phyloP scores from a whole-genome alignment of 2,888 invertebrate genomes.

The Acrobasis repandana region DNA sequence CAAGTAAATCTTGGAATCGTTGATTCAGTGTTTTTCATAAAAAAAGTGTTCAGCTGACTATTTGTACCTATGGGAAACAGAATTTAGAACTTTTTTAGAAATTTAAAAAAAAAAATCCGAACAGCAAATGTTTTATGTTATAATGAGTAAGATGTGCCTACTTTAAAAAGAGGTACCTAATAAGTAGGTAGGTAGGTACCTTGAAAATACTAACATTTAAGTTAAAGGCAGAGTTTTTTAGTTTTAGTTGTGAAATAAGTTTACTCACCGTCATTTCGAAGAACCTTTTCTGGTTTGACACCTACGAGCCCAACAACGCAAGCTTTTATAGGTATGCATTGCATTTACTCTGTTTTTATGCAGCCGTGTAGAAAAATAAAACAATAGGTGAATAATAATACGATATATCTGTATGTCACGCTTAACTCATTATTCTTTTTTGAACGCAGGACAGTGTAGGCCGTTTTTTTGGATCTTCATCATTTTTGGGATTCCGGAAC shows the following conservation, averaged over 20 bases:
- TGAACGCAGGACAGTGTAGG: background rate
- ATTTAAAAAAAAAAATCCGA: no score
- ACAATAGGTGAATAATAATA: background rate
- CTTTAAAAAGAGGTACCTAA: background rate
- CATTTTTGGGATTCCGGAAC: background rate
- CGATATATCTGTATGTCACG: conserved; percentile 13
- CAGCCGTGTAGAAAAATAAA: background rate
- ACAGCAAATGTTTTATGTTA: no score
- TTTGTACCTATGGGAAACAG: no score
- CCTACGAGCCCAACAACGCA: background rate
- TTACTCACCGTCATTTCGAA: conserved; percentile 12
- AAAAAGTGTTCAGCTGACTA: no score
- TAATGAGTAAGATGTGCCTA: no score
- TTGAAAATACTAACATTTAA: background rate
- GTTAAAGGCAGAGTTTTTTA: background rate
- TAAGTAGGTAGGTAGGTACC: background rate
- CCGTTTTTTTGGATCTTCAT: background rate
- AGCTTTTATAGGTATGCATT: conserved; percentile 5
- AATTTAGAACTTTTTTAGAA: no score
- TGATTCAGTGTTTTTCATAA: no score
- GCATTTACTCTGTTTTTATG: background rate
- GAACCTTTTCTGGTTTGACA: background rate
- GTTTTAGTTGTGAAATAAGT: background rate
- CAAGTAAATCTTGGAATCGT: no score
- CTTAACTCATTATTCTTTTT: conserved; percentile 9